A percentile compares a stretch with the other conserved stretches of the same genome.
Evolutionary conservation across 2,113 vertebrate species (phyloP).

Genomic region (Egretta garzetta): DNA sequence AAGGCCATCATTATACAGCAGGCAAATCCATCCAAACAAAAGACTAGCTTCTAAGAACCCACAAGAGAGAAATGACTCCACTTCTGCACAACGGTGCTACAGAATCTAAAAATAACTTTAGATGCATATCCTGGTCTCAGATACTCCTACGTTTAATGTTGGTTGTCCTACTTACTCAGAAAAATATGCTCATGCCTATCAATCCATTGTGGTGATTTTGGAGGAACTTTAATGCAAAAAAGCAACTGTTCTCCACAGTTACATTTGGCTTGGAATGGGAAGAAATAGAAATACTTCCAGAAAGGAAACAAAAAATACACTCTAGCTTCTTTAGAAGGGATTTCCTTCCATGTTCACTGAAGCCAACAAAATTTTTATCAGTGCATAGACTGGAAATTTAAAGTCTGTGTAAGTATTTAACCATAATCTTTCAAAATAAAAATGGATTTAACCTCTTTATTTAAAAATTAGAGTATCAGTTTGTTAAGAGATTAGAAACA

Average conservation of each 20-base stretch:
- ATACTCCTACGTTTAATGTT: not conserved
- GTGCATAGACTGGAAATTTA: not conserved
- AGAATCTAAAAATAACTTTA: slow-evolving; percentile 24
- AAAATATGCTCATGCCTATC: not conserved
- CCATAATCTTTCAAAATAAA: slow-evolving; percentile 7
- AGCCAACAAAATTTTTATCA: not conserved
- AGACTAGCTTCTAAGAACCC: not conserved
- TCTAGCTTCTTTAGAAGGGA: not conserved
- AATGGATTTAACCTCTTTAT: not conserved
- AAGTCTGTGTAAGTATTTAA: not conserved
- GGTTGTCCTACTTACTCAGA: not conserved
- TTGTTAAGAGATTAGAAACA: not conserved
- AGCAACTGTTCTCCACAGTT: not conserved
- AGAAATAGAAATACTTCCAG: not conserved
- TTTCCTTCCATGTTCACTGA: not conserved
- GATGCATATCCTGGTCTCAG: not conserved
- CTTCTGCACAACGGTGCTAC: not conserved
- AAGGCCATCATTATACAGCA: slow-evolving; percentile 28
- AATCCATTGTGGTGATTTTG: not conserved
- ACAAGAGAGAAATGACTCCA: not conserved
- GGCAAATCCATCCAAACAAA: slow-evolving; percentile 32
- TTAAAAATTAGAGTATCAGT: not conserved
- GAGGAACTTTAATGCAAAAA: not conserved
- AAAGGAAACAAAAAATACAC: not conserved
- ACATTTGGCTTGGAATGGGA: not conserved